Evolutionary conservation across 2,113 vertebrate genomes (phyloP).

Genomic region (Chloroceryle aenea): DNA sequence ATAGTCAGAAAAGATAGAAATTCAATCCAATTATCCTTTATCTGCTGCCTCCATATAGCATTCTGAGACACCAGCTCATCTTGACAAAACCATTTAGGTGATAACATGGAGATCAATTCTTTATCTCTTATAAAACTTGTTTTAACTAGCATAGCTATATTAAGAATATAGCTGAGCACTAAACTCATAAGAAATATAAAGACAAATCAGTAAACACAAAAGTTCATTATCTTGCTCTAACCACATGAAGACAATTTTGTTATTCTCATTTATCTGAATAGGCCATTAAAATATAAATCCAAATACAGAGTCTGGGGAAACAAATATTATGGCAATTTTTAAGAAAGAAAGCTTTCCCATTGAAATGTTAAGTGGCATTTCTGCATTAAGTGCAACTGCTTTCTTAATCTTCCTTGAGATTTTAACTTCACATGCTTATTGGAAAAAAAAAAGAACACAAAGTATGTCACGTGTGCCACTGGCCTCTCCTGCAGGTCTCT

Average conservation of each 20-base stretch:
- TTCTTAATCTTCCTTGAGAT: background rate
- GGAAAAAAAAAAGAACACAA: background rate
- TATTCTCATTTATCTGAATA: background rate
- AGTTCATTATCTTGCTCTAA: background rate
- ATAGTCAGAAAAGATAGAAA: fast-evolving
- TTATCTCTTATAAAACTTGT: background rate
- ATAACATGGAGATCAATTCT: background rate
- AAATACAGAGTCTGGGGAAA: background rate
- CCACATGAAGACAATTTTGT: background rate
- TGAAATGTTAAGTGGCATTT: background rate
- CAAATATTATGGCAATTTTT: background rate
- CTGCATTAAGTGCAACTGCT: background rate
- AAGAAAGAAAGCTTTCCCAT: background rate
- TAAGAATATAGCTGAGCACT: background rate
- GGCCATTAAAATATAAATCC: background rate
- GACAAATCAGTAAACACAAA: background rate
- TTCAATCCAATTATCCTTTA: background rate
- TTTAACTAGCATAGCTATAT: background rate
- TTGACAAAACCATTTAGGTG: background rate
- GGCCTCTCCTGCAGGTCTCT: background rate
- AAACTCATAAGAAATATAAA: background rate
- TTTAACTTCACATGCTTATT: background rate
- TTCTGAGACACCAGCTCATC: background rate
- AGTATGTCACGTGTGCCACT: background rate
- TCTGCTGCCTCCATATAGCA: background rate